Evolutionary conservation across 2,888 invertebrate species (phyloP).

Genomic region (Hirtodrosophila alboralis): DNA sequence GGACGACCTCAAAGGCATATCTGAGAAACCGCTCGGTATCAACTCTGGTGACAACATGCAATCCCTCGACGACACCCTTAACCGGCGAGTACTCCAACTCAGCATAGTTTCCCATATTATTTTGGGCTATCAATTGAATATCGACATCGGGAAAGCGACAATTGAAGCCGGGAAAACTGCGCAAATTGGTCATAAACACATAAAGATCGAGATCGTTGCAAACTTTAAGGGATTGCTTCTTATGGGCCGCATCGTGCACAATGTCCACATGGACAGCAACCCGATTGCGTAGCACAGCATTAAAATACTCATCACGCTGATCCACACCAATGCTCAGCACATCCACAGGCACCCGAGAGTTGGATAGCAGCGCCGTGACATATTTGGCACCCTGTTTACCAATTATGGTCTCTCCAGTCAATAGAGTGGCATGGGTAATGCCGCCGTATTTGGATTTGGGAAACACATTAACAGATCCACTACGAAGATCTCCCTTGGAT

Average conservation of each 20-base stretch:
- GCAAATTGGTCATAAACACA: conserved; percentile 61
- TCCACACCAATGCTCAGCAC: conserved; percentile 59
- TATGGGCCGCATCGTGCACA: conserved; percentile 51
- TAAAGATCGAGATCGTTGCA: conserved; percentile 67
- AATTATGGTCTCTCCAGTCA: conserved; percentile 62
- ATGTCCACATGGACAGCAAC: conserved; percentile 70
- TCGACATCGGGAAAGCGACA: conserved; percentile 59
- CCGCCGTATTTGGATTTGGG: conserved; percentile 74
- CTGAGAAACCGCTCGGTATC: conserved; percentile 55
- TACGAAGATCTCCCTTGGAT: conserved; percentile 47
- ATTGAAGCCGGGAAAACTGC: conserved; percentile 70
- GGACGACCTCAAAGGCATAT: conserved; percentile 62
- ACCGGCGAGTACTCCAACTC: conserved; percentile 80
- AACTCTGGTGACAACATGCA: conserved; percentile 54
- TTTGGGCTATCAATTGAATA: conserved; percentile 72
- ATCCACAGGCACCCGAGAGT: conserved; percentile 68
- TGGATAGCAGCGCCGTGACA: conserved; percentile 59
- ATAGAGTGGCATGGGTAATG: conserved; percentile 60
- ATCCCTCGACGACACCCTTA: conserved; percentile 76
- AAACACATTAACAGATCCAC: conserved; percentile 35
- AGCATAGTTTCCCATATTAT: conserved; percentile 72
- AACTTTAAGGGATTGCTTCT: conserved; percentile 56
- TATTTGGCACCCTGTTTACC: conserved; percentile 67
- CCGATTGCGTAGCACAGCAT: conserved; percentile 73
- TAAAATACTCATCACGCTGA: conserved; percentile 54